Evolutionary conservation across 2,113 vertebrate genomes (phyloP), one percentile per base, ranked within the genome.

Genomic region (Neotragus pygmaeus): DNA sequence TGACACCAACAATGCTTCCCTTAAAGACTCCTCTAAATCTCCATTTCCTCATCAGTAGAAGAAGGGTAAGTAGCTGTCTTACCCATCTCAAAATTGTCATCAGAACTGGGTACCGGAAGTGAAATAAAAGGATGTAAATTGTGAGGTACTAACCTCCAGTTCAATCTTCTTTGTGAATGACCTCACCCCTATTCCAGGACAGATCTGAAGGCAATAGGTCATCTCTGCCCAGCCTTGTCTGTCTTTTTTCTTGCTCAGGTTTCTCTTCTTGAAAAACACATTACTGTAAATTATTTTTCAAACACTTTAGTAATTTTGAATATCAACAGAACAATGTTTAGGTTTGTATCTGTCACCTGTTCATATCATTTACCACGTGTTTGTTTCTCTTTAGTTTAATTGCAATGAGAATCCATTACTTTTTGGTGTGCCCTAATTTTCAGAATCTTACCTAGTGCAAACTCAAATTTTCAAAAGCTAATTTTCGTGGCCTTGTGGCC

Each of bases 201-300:
- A 66, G 28, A 84, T 43, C 19, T 62, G 66, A 92, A 82, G 17
- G 49, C 12, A 39, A 2, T 27, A 73, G 27, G 10, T 58, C 23
- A 33, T 78, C 49, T 86, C 33, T 75, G 28, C 4, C 17, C 36
- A 58, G 23, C 11, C 23, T 53, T 33, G 30, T 70, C 7, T n/a
- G 5, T 25, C 2, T 4, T 5, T 27, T 30, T 66, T 83, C 45
- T 66, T 75, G 23, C 19, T 16, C 11, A 30, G 25, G 62, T 13
- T 95, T 85, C 53, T 92, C n/a, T 92, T 90, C 13, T n/a, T 92
- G 39, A 62, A 84, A 90, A 95, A 57, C n/a, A 58, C 17, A 83
- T 43, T 25, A 28, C 5, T 66, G 39, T n/a, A 45, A 39, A 27
- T 19, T 17, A 27, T 58, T 47, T 80, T 77, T 25, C 12, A 70